Percentiles rank a stretch among this genome's conserved stretches.
Evolutionary conservation across 2,797 vertebrate species (phyloP).

Genomic region (Enteromius mattozi): DNA sequence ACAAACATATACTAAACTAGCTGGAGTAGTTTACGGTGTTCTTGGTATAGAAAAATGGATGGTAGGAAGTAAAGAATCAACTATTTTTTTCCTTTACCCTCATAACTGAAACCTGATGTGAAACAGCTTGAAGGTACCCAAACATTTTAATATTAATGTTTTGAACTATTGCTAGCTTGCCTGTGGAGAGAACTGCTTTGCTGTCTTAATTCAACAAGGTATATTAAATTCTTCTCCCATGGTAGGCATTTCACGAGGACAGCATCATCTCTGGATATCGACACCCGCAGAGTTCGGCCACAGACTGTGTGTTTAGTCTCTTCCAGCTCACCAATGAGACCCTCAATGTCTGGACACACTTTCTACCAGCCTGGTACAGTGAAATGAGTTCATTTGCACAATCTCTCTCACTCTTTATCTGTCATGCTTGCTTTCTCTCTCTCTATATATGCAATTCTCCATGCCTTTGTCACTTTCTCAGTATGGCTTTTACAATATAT

Average conservation of each 20-base stretch:
- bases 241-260: conserved; percentile 90
- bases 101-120: conserved; percentile 29
- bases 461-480: not conserved
- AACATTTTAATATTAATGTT: not conserved
- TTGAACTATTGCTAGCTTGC: not conserved
- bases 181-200: not conserved
- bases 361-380: conserved; percentile 89
- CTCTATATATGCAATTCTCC: not conserved
- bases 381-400: not conserved
- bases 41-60: not conserved
- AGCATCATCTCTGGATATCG: conserved; percentile 93
- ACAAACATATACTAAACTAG: not conserved
- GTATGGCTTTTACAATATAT: conserved; percentile 9
- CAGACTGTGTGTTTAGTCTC: conserved; percentile 88
- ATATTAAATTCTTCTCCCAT: conserved; percentile 6
- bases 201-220: not conserved
- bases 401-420: not conserved
- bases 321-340: conserved; percentile 97
- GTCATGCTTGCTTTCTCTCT: not conserved
- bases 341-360: conserved; percentile 96
- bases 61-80: conserved; percentile 5
- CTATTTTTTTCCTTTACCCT: conserved; percentile 18
- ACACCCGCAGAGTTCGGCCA: conserved; percentile 86
- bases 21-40: not conserved
- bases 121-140: conserved; percentile 29